Evolutionary conservation across 2,888 invertebrate genomes (phyloP), one percentile per base, ranked within the genome.

Genomic region (Adelognathus sp.): DNA sequence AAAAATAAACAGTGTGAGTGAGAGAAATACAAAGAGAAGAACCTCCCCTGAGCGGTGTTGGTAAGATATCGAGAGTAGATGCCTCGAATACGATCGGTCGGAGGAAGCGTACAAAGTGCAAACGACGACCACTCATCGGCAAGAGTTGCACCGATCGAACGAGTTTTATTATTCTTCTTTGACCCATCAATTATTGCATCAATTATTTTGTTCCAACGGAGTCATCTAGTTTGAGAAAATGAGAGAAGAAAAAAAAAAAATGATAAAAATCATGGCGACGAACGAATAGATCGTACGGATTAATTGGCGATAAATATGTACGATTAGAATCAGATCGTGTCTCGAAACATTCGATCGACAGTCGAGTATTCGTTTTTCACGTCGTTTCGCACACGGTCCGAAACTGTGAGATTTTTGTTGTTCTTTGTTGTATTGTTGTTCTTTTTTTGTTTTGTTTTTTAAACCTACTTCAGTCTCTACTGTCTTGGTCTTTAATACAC

Each of bases 391-490:
- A 39, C n/a, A n/a, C n/a, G 60, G 41, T 63, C 24, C 36, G 54
- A 73, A 69, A 74, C 63, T 54, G 64, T 58, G 31, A 60, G 31
- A 63, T 56, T 64, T 52, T 54, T 39, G 24, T 50, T 46, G 1
- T 60, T 52, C 14, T 14, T 50, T 56, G 1, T 60, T 52, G 18
- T 14, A 41, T 56, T 52, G 21, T 46, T 41, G 29, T 50, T 7
- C 39, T 69, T 56, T 29, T 16, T 31, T 36, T 69, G n/a, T n/a
- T n/a, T n/a, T n/a, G n/a, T 52, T 24, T 61, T 27, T 63, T 76
- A 71, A 79, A 60, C 31, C 79, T 75, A 76, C 61, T 44, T 72
- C 76, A 71, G 75, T 78, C 76, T 79, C 76, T 79, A 63, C 79
- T 54, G 63, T 79, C 71, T 79, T 79, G 76, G 76, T 72, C 79